These are phyloP conservation scores for Dolomedes plantarius DNA, from an alignment of 2,888 invertebrate genomes.

Conservation along the genomic window DNA sequence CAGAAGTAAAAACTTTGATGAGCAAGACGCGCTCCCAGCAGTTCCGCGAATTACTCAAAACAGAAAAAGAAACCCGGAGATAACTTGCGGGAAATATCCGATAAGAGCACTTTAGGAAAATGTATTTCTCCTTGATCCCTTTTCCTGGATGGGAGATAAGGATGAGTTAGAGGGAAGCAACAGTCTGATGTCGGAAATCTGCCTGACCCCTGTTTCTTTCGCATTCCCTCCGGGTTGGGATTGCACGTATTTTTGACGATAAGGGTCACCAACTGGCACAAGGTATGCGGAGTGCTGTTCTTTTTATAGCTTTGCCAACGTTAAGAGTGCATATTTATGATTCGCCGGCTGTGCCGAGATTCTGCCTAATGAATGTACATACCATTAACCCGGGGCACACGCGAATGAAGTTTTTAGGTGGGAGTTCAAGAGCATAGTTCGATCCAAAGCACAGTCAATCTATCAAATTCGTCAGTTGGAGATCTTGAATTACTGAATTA, in stretches of 20 bases:
- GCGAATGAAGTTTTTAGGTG: too few species aligned
- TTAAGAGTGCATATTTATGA: too few species aligned
- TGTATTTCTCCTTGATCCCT: background rate
- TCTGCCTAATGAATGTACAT: too few species aligned
- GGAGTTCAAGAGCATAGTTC: too few species aligned
- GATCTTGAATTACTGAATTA: too few species aligned
- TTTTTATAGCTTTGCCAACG: too few species aligned
- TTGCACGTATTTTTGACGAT: background rate
- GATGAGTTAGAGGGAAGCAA: background rate
- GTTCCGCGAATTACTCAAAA: conserved; percentile 38
- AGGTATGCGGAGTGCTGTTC: background rate
- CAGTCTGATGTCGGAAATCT: background rate
- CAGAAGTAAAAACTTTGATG: conserved; percentile 4
- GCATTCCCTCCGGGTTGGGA: background rate
- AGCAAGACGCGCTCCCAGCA: background rate
- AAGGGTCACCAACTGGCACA: background rate
- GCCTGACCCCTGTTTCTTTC: background rate
- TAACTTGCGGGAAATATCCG: background rate
- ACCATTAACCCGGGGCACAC: too few species aligned
- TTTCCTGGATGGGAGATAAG: background rate
- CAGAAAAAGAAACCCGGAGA: background rate
- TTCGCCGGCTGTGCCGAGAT: too few species aligned
- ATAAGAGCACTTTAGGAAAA: conserved; percentile 5
- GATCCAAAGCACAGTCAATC: too few species aligned
- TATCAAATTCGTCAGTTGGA: too few species aligned